Evolutionary conservation across 1,140 invertebrate species (phyloP).

Genomic region (Saccostrea cuccullata): DNA sequence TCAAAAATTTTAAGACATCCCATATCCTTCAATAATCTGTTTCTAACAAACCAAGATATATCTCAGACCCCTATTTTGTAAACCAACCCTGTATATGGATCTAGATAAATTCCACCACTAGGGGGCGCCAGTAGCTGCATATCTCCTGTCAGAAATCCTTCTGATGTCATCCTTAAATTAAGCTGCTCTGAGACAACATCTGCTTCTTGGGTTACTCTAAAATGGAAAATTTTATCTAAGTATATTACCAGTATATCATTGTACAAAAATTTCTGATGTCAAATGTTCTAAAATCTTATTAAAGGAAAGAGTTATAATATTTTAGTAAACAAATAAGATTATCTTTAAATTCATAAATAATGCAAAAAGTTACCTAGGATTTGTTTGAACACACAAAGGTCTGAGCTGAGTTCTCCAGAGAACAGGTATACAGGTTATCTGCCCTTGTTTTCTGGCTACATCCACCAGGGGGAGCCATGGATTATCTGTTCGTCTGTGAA

Average conservation of each 20-base stretch:
- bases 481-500: not conserved
- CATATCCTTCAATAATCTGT: no score
- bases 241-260: no score
- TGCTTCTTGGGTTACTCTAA: conserved; percentile 45
- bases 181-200: conserved; percentile 47
- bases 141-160: conserved; percentile 58
- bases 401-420: conserved; percentile 18
- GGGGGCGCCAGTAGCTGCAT: conserved; percentile 61
- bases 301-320: no score
- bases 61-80: no score
- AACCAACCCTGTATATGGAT: conserved; percentile 40
- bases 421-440: conserved; percentile 33
- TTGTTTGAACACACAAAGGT: conserved; percentile 4
- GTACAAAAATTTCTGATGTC: no score
- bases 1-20: no score
- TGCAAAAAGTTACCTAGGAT: not conserved
- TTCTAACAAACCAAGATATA: no score
- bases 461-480: conserved; percentile 5
- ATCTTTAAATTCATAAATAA: not conserved
- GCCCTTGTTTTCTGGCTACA: not conserved
- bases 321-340: no score
- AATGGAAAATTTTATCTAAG: not conserved
- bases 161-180: conserved; percentile 51
- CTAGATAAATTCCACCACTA: conserved; percentile 55
- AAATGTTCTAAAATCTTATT: no score